phyloP scores from a whole-genome alignment of 23 tunicate species.

The Ciona savignyi region DNA sequence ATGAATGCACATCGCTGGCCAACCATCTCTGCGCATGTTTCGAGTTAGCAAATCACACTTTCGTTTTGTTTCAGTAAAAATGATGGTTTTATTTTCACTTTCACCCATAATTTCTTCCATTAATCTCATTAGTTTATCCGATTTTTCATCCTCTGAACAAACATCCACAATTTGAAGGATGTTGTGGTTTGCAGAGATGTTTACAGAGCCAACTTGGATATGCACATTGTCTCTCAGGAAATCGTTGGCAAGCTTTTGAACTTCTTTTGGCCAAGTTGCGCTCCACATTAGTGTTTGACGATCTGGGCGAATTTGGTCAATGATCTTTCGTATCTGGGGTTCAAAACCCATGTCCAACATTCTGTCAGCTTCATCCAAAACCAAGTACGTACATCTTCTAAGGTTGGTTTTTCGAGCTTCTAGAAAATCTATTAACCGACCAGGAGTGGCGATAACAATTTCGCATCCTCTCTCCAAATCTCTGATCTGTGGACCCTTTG shows the following conservation, averaged over 20 bases:
- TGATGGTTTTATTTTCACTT: slow-evolving; percentile 85
- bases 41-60: slow-evolving; percentile 80
- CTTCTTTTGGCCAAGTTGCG: slow-evolving; percentile 99
- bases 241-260: slow-evolving; percentile 90
- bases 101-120: slow-evolving; percentile 96
- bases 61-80: slow-evolving; percentile 97
- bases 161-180: slow-evolving; percentile 96
- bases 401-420: slow-evolving; percentile 86
- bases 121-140: slow-evolving; percentile 80
- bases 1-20: slow-evolving; percentile 99
- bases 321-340: slow-evolving; percentile 98
- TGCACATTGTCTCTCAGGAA: slow-evolving; percentile 74
- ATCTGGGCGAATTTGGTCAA: slow-evolving; percentile 95
- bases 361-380: slow-evolving; percentile 97
- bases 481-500: slow-evolving; percentile 89
- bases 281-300: slow-evolving; percentile 95
- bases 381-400: slow-evolving; percentile 87
- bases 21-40: slow-evolving; percentile 84
- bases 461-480: slow-evolving; percentile 97
- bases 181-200: slow-evolving; percentile 84
- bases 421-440: slow-evolving; percentile 89
- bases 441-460: slow-evolving; percentile 98
- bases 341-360: slow-evolving; percentile 99
- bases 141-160: slow-evolving; percentile 83
- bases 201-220: slow-evolving; percentile 79